Conservation (phyloP, 2,113 vertebrate genomes). For the Ornithorhynchus anatinus region DNA sequence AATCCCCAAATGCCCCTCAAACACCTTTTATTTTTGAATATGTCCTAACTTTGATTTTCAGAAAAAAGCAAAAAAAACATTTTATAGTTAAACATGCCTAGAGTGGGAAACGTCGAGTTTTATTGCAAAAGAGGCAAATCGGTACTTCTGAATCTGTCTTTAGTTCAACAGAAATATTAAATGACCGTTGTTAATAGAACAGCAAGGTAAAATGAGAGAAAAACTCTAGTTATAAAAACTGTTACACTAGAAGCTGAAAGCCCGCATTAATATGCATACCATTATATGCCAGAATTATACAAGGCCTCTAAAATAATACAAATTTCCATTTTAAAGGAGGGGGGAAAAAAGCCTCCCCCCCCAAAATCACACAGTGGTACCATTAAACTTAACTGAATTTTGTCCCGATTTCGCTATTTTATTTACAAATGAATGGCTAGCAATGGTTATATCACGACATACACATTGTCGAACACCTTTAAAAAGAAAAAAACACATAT, state of each 20-base stretch:
- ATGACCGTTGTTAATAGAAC: constrained; percentile 12
- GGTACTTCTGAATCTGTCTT: neutral
- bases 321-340: neutral
- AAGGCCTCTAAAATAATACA: neutral
- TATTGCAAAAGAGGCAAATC: constrained; percentile 12
- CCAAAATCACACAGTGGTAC: neutral
- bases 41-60: too few species aligned
- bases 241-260: neutral
- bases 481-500: constrained; percentile 47
- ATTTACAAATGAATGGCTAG: constrained; percentile 29
- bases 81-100: neutral
- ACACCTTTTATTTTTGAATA: too few species aligned
- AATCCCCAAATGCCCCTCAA: constrained; percentile 9
- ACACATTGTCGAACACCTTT: constrained; percentile 35
- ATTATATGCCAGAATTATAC: neutral
- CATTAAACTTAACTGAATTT: constrained; percentile 17
- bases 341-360: neutral
- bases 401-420: constrained; percentile 12
- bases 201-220: constrained; percentile 8
- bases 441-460: constrained; percentile 17
- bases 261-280: neutral
- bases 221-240: constrained; percentile 16
- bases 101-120: neutral
- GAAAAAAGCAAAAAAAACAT: constrained; percentile 20
- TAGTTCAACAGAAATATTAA: neutral